phyloP scores from a whole-genome alignment of 2,888 invertebrate genomes.

The Torymus aiolomorphi region DNA sequence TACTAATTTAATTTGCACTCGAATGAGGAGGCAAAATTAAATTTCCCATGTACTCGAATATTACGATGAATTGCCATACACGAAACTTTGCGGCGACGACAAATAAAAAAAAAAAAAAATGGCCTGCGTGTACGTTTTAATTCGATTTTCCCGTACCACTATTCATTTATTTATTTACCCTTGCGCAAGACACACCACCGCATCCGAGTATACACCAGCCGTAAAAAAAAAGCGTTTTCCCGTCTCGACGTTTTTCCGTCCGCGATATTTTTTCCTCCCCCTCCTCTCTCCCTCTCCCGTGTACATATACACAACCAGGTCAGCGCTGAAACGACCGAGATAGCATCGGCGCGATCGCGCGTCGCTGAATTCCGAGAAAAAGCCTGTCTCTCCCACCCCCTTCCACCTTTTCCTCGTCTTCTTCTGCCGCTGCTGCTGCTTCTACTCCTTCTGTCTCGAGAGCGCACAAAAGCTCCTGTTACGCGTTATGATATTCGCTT shows the following conservation, averaged over 20 bases:
- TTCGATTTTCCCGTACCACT: too few species aligned
- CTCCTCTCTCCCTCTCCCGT: too few species aligned
- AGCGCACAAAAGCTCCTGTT: neutral
- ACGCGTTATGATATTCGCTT: conserved; percentile 37
- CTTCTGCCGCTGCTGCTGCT: neutral
- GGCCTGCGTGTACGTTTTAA: too few species aligned
- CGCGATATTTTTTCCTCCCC: neutral
- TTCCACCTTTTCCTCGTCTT: neutral
- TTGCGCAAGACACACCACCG: too few species aligned
- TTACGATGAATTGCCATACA: too few species aligned
- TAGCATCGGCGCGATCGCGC: neutral
- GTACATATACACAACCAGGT: conserved; percentile 24
- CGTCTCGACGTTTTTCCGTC: conserved; percentile 10
- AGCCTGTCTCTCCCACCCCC: neutral
- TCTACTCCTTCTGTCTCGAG: neutral
- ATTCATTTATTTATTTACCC: too few species aligned
- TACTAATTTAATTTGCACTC: too few species aligned
- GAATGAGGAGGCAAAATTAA: too few species aligned
- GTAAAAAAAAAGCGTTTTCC: neutral
- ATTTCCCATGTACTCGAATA: too few species aligned
- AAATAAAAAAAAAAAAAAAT: too few species aligned
- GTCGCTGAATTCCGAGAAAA: neutral
- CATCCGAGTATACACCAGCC: too few species aligned
- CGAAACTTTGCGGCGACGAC: too few species aligned
- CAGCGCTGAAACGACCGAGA: conserved; percentile 22